Base-by-base conservation (phyloP, 2,888 invertebrate genomes). In the Nasonia oneida region DNA sequence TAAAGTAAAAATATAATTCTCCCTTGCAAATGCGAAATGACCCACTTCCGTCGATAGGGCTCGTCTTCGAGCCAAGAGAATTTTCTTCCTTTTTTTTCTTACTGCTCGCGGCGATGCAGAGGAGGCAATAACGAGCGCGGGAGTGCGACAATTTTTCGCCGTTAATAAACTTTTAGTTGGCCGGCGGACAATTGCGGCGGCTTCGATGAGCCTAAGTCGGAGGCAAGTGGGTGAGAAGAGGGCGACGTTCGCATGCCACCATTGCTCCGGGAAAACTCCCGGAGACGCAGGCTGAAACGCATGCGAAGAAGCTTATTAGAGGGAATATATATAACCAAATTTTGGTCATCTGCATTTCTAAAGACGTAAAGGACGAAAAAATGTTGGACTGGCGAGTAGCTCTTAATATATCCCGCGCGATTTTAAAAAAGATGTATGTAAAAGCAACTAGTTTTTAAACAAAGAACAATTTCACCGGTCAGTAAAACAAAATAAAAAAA, bases 81-180 rank as follows among this genome's bases (percentile, higher is more conserved):
- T 15, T 76, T 57, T 67, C 23, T n/a, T 29, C 12, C n/a, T 50
- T 39, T 33, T 50, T 39, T 61, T 81, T 82, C 70, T 76, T 70
- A n/a, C 47, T 81, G 29, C 1, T 0, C 70, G n/a, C 14, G 23
- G 74, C 42, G 73, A 84, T 79, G 61, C 64, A 73, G n/a, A 61
- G 57, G 23, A n/a, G 61, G 83, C 73, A 83, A 83, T 78, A 83
- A 78, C 61, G 57, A 73, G 47, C 57, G 39, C n/a, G 6, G 12
- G 8, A 61, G 18, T n/a, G 64, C 29, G 79, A 67, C 82, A 18
- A 47, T 79, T 84, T 53, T 37, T 70, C 57, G 53, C 89, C 88
- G 89, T 91, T 91, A 91, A 91, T 91, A 92, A 91, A 91, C 90
- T 91, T 90, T 87, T 89, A 90, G 90, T 92, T 92, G 91, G 91